These are phyloP conservation scores for Callipepla californica DNA, from an alignment of 2,113 vertebrate genomes.

Conservation along the genomic window DNA sequence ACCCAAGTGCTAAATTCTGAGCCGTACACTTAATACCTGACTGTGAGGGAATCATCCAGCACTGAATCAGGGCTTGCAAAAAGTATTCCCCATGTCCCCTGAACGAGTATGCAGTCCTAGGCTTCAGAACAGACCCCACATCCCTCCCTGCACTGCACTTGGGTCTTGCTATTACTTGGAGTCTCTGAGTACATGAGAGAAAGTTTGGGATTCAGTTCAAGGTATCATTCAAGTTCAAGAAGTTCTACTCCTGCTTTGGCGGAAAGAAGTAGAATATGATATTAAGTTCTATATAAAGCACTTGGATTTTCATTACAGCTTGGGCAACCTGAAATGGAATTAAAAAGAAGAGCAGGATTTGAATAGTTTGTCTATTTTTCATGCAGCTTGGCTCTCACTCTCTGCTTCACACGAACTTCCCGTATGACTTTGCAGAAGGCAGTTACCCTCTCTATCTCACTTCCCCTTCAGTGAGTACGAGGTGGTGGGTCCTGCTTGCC, in stretches of 20 bases:
- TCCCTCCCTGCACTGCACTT: background rate
- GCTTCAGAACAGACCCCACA: background rate
- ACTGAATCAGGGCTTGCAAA: background rate
- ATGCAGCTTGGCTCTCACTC: background rate
- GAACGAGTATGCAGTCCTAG: background rate
- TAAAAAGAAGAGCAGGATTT: background rate
- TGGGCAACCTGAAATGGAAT: background rate
- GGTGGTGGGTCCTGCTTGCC: background rate
- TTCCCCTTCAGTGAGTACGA: background rate
- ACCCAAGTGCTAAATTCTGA: background rate
- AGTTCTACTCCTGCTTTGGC: background rate
- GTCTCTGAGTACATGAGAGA: background rate
- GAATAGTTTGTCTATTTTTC: background rate
- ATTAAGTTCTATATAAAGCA: background rate
- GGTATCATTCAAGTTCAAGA: background rate
- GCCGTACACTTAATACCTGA: background rate
- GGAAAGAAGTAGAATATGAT: background rate
- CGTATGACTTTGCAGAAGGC: background rate
- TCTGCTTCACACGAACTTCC: background rate
- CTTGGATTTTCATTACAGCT: background rate
- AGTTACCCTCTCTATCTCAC: background rate
- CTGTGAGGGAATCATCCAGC: background rate
- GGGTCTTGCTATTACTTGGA: fast-evolving
- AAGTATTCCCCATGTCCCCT: background rate
- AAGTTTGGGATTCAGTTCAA: background rate